Evolutionary conservation across 2,113 vertebrate species (phyloP).

Genomic region (pig (Sus scrofa)): DNA sequence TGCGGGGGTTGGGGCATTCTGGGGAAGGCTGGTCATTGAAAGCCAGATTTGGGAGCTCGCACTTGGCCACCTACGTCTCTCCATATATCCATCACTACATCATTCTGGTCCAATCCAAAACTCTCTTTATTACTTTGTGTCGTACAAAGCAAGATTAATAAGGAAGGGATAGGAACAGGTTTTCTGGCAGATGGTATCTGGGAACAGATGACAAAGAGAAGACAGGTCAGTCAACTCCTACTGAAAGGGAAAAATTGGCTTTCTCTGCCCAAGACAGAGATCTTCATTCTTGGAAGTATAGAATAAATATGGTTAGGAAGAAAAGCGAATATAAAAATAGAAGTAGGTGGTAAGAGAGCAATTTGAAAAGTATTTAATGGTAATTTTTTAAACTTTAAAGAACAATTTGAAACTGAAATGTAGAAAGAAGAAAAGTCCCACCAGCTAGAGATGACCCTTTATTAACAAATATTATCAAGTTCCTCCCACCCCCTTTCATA

Average conservation of each 20-base stretch:
- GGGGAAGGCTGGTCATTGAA: background rate
- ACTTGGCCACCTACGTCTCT: background rate
- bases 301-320: constrained; percentile 66
- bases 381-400: constrained; percentile 29
- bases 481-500: background rate
- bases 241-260: constrained; percentile 71
- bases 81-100: background rate
- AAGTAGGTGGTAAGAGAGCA: constrained; percentile 67
- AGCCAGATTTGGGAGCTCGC: background rate
- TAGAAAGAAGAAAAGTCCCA: constrained; percentile 22
- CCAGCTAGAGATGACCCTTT: background rate
- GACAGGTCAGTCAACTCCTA: constrained; percentile 80
- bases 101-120: constrained; percentile 15
- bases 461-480: background rate
- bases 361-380: constrained; percentile 63
- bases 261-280: constrained; percentile 61
- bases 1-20: background rate
- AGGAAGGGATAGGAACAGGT: constrained; percentile 50
- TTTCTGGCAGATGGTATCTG: constrained; percentile 80
- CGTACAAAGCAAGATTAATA: constrained; percentile 35
- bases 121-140: constrained; percentile 43
- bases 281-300: constrained; percentile 62
- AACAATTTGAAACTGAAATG: constrained; percentile 54
- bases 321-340: constrained; percentile 71
- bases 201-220: constrained; percentile 76